Base-by-base conservation (phyloP, 2,888 invertebrate genomes). In the Venusia cambrica region DNA sequence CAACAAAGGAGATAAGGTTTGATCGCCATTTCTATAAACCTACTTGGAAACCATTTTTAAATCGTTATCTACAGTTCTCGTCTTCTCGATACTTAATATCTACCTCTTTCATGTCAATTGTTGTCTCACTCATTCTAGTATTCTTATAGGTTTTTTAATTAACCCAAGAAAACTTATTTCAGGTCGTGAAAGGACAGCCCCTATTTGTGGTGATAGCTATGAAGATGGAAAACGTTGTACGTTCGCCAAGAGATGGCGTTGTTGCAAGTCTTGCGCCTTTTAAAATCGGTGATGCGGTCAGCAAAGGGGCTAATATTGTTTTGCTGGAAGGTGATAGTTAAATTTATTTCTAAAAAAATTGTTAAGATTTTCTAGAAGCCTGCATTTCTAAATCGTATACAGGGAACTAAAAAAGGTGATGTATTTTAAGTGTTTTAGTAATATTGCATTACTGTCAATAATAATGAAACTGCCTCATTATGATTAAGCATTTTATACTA, bases 151-250 rank as follows among this genome's bases (percentile, higher is more conserved):
- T n/a, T n/a, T n/a, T n/a, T n/a, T n/a, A n/a, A n/a, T n/a, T n/a
- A n/a, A n/a, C n/a, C n/a, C n/a, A n/a, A n/a, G 2, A 13, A 2
- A 7, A 10, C 9, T 27, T 29, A 20, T 13, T 31, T 2, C 51
- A 69, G 58, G 97, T 99, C 2, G 91, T 92, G 45, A 91, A 92
- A 67, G 98, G 98, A 0, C 97, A 99, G 67, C 92, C 95, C 0
- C 84, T 99, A 1, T 92, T 98, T 41, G 94, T 98, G 21, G 93
- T 99, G 65, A 97, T 98, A 48, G 99, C 99, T 0, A 99, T 99
- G 99, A 99, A 99, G 88, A 99, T 99, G 99, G 99, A 99, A 90
- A 94, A 98, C 72, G 92, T 97, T 5, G 93, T 99, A 5, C 94
- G 94, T 54, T 95, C 98, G 1, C 92, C 93, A 0, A 87, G 91